Percentiles rank a stretch among this genome's conserved stretches.
Evolutionary conservation across 2,888 invertebrate species (phyloP).

Genomic region (Chrysolina americana): DNA sequence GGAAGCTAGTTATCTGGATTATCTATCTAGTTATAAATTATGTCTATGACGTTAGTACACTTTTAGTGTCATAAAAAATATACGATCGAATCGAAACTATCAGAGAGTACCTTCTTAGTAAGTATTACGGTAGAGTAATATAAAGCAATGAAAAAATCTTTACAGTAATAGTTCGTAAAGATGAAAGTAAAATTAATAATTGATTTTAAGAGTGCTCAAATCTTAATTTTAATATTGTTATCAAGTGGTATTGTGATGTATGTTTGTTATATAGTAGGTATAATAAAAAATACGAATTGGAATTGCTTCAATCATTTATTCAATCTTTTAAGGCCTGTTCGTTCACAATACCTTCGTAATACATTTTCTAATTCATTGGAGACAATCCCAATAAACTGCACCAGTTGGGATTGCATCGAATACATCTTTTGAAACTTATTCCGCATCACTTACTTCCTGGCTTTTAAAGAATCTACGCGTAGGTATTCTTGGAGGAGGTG

Average conservation of each 20-base stretch:
- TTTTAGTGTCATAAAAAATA: neutral
- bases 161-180: conserved; percentile 27
- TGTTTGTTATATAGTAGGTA: conserved; percentile 57
- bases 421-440: too few species aligned
- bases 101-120: neutral
- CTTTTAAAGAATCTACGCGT: too few species aligned
- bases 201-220: conserved; percentile 60
- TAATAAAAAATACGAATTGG: conserved; percentile 44
- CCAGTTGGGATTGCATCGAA: too few species aligned
- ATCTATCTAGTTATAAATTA: neutral
- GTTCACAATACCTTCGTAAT: too few species aligned
- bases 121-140: too few species aligned
- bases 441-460: too few species aligned
- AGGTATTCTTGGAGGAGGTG: too few species aligned
- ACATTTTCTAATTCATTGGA: too few species aligned
- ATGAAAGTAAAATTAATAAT: conserved; percentile 25
- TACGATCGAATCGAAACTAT: neutral
- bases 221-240: conserved; percentile 62
- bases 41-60: neutral
- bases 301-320: neutral
- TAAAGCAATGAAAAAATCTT: neutral
- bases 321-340: too few species aligned
- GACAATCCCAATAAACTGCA: too few species aligned
- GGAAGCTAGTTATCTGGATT: neutral
- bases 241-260: conserved; percentile 65